These are phyloP conservation scores for Lottia gigantea DNA, from an alignment of 2,888 invertebrate species.

Conservation along the genomic window DNA sequence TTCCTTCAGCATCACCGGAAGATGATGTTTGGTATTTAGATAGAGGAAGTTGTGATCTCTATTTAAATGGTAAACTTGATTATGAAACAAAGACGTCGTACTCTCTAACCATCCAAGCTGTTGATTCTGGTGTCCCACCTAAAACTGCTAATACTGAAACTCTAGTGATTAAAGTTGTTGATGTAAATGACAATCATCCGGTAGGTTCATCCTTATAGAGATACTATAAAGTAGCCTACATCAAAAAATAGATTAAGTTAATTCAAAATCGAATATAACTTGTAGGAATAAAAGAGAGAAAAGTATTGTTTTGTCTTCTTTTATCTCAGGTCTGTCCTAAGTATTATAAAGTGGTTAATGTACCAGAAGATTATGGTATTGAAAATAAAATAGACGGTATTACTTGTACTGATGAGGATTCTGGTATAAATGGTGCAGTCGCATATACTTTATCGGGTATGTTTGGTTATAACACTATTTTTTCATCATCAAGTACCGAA, in stretches of 20 bases:
- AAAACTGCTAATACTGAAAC: neutral
- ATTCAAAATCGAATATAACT: no score
- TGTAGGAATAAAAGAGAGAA: no score
- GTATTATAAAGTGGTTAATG: neutral
- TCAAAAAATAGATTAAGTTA: no score
- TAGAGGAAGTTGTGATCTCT: neutral
- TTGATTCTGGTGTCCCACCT: neutral
- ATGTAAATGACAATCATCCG: conserved; percentile 1
- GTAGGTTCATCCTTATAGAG: neutral
- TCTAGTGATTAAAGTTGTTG: neutral
- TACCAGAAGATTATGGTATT: neutral
- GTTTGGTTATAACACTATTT: no score
- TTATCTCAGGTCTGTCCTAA: neutral
- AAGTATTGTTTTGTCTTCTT: no score
- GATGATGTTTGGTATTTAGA: neutral
- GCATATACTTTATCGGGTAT: neutral
- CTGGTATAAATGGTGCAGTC: neutral
- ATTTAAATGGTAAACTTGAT: neutral
- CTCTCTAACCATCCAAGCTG: neutral
- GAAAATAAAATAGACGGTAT: neutral
- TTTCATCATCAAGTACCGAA: no score
- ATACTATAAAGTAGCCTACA: no score
- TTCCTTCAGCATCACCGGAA: no score
- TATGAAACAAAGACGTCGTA: neutral
- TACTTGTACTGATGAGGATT: neutral